Evolutionary conservation across 2,797 vertebrate species (phyloP).

Genomic region (Crypturellus tataupa): DNA sequence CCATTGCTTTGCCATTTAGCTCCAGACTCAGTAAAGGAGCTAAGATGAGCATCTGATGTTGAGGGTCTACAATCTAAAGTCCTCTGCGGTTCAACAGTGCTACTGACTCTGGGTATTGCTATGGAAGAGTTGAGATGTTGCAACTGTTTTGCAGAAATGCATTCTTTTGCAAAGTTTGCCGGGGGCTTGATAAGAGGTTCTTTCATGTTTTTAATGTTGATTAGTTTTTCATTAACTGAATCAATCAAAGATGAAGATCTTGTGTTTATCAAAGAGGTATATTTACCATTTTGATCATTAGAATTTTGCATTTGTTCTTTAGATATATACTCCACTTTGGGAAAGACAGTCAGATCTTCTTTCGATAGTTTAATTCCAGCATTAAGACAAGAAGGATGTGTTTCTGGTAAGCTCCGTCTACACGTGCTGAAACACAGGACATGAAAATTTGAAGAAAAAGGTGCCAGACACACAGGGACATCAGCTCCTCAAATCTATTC

Average conservation of each 20-base stretch:
- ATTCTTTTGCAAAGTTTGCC: constrained; percentile 69
- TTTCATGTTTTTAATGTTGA: constrained; percentile 49
- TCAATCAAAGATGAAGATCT: constrained; percentile 29
- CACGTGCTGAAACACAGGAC: constrained; percentile 75
- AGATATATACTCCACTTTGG: constrained; percentile 66
- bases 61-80: constrained; percentile 76
- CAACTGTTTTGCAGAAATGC: constrained; percentile 28
- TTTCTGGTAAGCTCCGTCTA: constrained; percentile 77
- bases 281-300: constrained; percentile 63
- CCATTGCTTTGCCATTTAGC: constrained; percentile 44
- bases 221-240: constrained; percentile 41
- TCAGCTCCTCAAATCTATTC: background rate
- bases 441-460: background rate
- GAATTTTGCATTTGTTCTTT: constrained; percentile 64
- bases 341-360: constrained; percentile 62
- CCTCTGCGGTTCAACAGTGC: constrained; percentile 68
- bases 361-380: constrained; percentile 68
- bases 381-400: constrained; percentile 77
- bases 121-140: constrained; percentile 41
- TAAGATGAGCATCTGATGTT: constrained; percentile 67
- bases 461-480: background rate
- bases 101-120: constrained; percentile 46
- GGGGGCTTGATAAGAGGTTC: constrained; percentile 62
- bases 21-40: constrained; percentile 50
- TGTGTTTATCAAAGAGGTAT: constrained; percentile 45